phyloP scores from a whole-genome alignment of 1,140 invertebrate genomes.

The Micrasema minimum region DNA sequence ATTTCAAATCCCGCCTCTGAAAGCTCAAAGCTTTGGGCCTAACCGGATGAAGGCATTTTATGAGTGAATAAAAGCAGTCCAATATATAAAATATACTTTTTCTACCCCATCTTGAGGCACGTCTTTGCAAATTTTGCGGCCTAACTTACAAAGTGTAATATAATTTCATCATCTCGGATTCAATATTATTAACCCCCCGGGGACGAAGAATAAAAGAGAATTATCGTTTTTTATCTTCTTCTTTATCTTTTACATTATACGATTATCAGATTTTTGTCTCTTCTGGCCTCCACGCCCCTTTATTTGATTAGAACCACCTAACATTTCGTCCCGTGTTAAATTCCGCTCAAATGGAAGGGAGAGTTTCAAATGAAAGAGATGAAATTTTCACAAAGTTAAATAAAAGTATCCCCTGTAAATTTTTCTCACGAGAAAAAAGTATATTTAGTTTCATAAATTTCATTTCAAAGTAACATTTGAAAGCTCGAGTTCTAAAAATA shows the following conservation, averaged over 20 bases:
- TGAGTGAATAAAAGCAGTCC: no score
- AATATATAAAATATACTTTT: no score
- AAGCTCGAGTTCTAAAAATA: no score
- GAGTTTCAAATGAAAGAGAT: conserved; percentile 12
- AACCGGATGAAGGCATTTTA: no score
- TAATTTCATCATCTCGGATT: conserved; percentile 54
- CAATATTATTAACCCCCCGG: conserved; percentile 48
- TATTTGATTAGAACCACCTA: conserved; percentile 49
- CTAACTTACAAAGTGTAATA: conserved; percentile 54
- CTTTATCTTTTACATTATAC: conserved; percentile 52
- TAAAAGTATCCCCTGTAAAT: not conserved
- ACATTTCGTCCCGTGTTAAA: conserved; percentile 40
- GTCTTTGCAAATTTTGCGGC: conserved; percentile 53
- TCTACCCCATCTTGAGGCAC: conserved; percentile 20
- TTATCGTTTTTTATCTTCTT: conserved; percentile 52
- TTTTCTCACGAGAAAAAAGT: no score
- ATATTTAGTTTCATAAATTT: no score
- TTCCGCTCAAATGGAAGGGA: conserved; percentile 14
- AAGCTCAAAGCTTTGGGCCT: no score
- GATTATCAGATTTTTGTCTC: conserved; percentile 52
- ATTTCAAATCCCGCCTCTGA: no score
- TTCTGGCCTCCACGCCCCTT: conserved; percentile 32
- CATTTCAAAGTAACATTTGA: no score
- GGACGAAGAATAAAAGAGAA: conserved; percentile 51
- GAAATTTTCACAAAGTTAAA: conserved; percentile 6